A percentile compares a stretch with the other conserved stretches of the same genome.
Evolutionary conservation across 2,888 invertebrate genomes (phyloP).

Genomic region (Scaptomyza polygonia): DNA sequence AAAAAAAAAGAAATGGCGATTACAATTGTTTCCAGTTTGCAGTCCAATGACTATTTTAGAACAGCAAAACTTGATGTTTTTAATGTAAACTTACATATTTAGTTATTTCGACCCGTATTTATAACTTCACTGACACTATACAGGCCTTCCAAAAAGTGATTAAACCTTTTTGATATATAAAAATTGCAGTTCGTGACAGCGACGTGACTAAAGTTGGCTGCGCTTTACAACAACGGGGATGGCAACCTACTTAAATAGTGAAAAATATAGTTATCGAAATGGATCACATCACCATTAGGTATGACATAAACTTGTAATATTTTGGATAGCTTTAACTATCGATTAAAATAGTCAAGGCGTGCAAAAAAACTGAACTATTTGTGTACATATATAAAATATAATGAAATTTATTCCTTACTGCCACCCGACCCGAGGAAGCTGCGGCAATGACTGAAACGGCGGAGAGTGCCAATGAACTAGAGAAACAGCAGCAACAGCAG

Average conservation of each 20-base stretch:
- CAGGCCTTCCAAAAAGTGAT: constrained; percentile 42
- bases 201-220: constrained; percentile 75
- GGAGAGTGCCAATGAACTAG: constrained; percentile 31
- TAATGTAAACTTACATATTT: constrained; percentile 54
- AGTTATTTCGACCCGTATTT: constrained; percentile 21
- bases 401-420: constrained; percentile 5
- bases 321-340: constrained; percentile 20
- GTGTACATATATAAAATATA: constrained; percentile 23
- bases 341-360: constrained; percentile 46
- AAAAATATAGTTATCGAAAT: constrained; percentile 16
- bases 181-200: constrained; percentile 77
- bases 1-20: constrained; percentile 72
- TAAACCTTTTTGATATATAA: constrained; percentile 59
- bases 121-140: constrained; percentile 41
- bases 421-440: constrained; percentile 11
- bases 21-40: constrained; percentile 40
- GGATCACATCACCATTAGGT: constrained; percentile 23
- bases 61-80: not conserved
- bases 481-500: constrained; percentile 28
- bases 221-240: constrained; percentile 43
- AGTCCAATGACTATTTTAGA: not conserved
- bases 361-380: constrained; percentile 31
- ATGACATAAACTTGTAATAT: constrained; percentile 26
- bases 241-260: constrained; percentile 19
- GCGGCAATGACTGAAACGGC: constrained; percentile 59